Percentiles rank a stretch among this genome's conserved stretches.
Conservation (phyloP, 2,113 vertebrate species). For the Hypocryptadius cinnamomeus region DNA sequence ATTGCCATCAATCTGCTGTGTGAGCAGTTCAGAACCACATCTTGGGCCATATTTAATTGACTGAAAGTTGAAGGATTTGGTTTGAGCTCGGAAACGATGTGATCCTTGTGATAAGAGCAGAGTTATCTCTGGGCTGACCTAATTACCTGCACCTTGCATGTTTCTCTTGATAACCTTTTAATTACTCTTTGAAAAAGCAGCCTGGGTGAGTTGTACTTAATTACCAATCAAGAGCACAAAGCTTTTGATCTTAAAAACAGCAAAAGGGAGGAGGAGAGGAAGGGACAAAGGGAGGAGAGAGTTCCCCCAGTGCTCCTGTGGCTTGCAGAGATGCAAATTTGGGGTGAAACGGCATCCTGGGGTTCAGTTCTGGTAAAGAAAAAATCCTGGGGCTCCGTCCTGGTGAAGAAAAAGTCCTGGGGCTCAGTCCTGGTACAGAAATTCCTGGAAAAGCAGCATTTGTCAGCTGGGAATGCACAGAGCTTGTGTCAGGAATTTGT, state of each 20-base stretch:
- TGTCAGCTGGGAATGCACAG: neutral
- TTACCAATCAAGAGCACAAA: neutral
- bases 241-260: neutral
- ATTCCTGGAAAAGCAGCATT: neutral
- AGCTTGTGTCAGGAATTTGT: neutral
- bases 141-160: neutral
- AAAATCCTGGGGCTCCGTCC: too few species aligned
- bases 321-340: neutral
- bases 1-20: neutral
- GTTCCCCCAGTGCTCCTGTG: accelerated
- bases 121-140: neutral
- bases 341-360: neutral
- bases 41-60: neutral
- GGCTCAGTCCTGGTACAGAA: neutral
- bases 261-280: neutral
- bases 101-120: neutral
- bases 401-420: too few species aligned
- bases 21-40: neutral
- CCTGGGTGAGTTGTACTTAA: neutral
- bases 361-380: neutral
- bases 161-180: conserved; percentile 30
- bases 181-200: neutral
- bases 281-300: neutral
- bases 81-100: neutral
- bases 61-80: neutral